Evolutionary conservation across 2,888 invertebrate species (phyloP).

Genomic region (Anticlea derivata): DNA sequence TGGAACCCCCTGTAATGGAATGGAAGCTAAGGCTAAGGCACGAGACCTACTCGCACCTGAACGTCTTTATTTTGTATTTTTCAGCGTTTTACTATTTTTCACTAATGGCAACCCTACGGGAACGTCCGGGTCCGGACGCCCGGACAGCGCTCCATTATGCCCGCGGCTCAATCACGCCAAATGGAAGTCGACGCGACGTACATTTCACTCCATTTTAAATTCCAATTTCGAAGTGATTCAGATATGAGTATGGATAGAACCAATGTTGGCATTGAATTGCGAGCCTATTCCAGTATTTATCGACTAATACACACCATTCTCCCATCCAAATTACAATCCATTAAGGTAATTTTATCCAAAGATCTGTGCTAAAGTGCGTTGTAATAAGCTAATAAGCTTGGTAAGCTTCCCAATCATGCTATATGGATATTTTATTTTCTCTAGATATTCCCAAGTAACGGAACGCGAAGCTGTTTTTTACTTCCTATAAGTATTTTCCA

Average conservation of each 20-base stretch:
- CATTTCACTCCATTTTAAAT: constrained; percentile 70
- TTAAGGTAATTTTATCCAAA: too few species aligned
- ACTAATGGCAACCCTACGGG: constrained; percentile 26
- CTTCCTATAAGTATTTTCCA: too few species aligned
- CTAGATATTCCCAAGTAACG: too few species aligned
- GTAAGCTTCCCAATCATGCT: too few species aligned
- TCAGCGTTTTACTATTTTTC: not conserved
- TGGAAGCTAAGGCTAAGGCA: too few species aligned
- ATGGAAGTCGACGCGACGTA: constrained; percentile 58
- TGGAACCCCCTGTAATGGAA: too few species aligned
- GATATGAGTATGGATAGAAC: constrained; percentile 49
- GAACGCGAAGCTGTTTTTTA: too few species aligned
- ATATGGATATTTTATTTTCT: too few species aligned
- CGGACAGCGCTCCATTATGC: constrained; percentile 52
- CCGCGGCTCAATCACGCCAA: constrained; percentile 66
- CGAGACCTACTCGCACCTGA: too few species aligned
- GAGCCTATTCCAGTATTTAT: constrained; percentile 27
- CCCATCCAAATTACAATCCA: too few species aligned
- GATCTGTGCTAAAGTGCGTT: not conserved
- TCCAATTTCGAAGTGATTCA: constrained; percentile 49
- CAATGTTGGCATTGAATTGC: constrained; percentile 31
- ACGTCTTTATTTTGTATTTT: not conserved
- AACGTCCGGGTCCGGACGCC: constrained; percentile 19
- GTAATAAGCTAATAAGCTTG: too few species aligned
- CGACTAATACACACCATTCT: not conserved